Base-by-base conservation (phyloP, 2,888 invertebrate species). In the Cabera pusaria region DNA sequence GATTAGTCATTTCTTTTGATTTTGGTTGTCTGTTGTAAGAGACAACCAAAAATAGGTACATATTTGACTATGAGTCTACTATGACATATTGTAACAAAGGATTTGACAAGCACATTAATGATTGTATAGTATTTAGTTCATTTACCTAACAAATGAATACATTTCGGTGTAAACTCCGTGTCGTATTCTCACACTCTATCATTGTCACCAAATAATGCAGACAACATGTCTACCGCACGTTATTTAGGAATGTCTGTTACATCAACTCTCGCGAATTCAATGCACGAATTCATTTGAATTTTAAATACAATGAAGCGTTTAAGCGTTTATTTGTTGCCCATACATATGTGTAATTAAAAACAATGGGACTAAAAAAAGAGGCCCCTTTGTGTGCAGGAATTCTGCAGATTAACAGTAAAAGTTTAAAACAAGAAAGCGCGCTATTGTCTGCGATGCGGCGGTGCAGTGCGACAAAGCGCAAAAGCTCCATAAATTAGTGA, bases 401-500 rank as follows among this genome's bases (percentile, higher is more conserved):
- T 55, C 46, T 33, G 43, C 54, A 57, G 58, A 65, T 64, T 59
- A 56, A 54, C 56, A 57, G 64, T 63, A 62, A 63, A 67, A 70
- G 64, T 50, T 51, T 57, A 59, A 72, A 72, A 75, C 67, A 76
- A 72, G 74, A 72, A 67, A 59, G 49, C 46, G 44, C 45, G 29
- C 47, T 68, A 79, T 80, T 81, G 79, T 82, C 71, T 68, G 59
- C 55, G 61, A 59, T 59, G 64, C 59, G 56, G 61, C 65, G 72
- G 71, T 65, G 55, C 61, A 60, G 57, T 64, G 60, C 59, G 69
- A 72, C 77, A 79, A 79, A 78, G 72, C 66, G 63, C 65, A 68
- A n/a, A n/a, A 70, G 64, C 62, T 64, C 73, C 72, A 81, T 85
- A 81, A 83, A 83, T 85, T 85, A 70, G 72, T 67, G 60, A 59